These are phyloP conservation scores for Fabriciana adippe DNA, from an alignment of 2,888 invertebrate species.

Conservation along the genomic window DNA sequence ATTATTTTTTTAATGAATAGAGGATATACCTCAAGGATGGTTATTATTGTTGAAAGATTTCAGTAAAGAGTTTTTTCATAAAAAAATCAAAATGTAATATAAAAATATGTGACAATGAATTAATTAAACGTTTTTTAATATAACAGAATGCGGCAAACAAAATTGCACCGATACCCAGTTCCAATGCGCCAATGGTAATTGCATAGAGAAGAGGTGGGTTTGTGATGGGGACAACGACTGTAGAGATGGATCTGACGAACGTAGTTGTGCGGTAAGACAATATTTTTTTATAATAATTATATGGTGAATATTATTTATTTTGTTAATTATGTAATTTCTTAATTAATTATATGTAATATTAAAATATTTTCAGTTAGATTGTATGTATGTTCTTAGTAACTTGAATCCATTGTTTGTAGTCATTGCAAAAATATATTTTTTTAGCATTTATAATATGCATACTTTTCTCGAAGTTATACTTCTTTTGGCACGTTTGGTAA, in stretches of 20 bases:
- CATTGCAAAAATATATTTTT: too few relatives aligned
- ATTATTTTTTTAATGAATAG: too few relatives aligned
- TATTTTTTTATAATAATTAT: constrained; percentile 30
- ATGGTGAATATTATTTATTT: constrained; percentile 22
- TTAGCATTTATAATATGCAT: too few relatives aligned
- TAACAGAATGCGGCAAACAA: constrained; percentile 62
- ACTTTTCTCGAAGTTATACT: too few relatives aligned
- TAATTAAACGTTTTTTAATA: constrained; percentile 3
- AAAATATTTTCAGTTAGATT: too few relatives aligned
- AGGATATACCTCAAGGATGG: too few relatives aligned
- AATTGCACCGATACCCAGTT: constrained; percentile 82
- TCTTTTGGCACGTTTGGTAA: too few relatives aligned
- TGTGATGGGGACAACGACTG: constrained; percentile 92
- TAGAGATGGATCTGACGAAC: constrained; percentile 87
- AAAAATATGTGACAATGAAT: not conserved
- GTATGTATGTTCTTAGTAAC: too few relatives aligned
- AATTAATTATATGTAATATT: too few relatives aligned
- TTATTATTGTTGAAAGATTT: too few relatives aligned
- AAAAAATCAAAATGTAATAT: not conserved
- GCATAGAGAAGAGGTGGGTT: constrained; percentile 87
- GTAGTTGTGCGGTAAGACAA: constrained; percentile 76
- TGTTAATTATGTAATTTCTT: not conserved
- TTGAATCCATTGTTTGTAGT: too few relatives aligned
- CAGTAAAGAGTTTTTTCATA: too few relatives aligned
- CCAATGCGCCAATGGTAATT: constrained; percentile 87